Evolutionary conservation across 35 echinoderm and acorn worm genomes (phyloP), one percentile per base, ranked within the genome.

Genomic region (Heliocidaris tuberculata): DNA sequence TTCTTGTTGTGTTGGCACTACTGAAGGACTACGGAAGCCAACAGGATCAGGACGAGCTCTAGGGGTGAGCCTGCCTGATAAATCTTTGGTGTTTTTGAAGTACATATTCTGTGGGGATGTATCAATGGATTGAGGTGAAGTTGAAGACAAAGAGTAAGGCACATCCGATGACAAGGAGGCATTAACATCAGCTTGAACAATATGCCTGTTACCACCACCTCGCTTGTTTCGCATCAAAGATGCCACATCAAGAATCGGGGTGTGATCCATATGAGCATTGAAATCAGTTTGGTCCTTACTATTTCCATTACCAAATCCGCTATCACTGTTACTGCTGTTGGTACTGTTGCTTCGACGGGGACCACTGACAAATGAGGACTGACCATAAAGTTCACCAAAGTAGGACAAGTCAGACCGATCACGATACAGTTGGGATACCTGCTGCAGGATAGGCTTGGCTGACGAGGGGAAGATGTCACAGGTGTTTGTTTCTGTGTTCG

Each of bases 281-380:
- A 49, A 60, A 13, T 95, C 96, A 32, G n/a, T 47, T 27, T 88
- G 90, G n/a, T 93, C 91, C 50, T 95, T 96, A 32, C 94, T 94
- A 52, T 88, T 94, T 92, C 97, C 96, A 85, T 99, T 97, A 27
- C 98, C 98, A 94, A 99, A 97, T 11, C 97, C 98, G 31, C 98
- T 99, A 93, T 99, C 98, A 93, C 98, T 99, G 56, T 97, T 99
- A 93, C 98, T 99, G 85, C 98, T 99, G 48, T 96, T 97, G 12
- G 87, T 89, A 88, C 97, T 97, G 97, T 99, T 99, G 85, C 97
- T 97, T 11, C 97, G 54, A 16, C 94, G 31, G 6, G 96, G 94
- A 31, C 93, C 94, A 93, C 94, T 95, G 21, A 88, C 92, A 48
- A 97, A 99, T 9, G 96, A 93, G 13, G 96, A 94, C 48, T 96